Base-by-base conservation (phyloP, 2,113 vertebrate species). In the Oxyruncus cristatus region DNA sequence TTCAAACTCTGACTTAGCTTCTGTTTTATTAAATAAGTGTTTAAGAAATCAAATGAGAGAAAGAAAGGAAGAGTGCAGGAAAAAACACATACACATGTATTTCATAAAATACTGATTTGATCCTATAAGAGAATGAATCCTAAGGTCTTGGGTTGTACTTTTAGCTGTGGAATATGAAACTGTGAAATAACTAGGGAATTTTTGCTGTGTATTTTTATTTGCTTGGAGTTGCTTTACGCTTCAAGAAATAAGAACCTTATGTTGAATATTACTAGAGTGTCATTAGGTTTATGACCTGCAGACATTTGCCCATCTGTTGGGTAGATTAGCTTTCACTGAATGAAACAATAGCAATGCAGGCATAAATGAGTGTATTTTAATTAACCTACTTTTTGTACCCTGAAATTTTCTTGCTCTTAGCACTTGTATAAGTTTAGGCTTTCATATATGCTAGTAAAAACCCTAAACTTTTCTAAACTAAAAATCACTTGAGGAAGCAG, bases 271-370 rank as follows among this genome's bases (percentile, higher is more conserved):
- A 96, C 92, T 96, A 92, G 77, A 94, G 71, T 73, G 83, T 22
- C 66, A 89, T 97, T 97, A 96, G 88, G 82, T 97, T 98, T 98
- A 97, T 97, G 94, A 97, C 95, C 96, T 97, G 50, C 82, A 98
- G 97, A 97, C 66, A 95, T 97, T 93, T 91, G 15, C 30, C 92
- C 97, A 97, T 97, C 96, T 97, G 96, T 94, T 97, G 91, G 89
- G 67, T 94, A 86, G 92, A 97, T 96, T 86, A 97, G 85, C 24
- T 95, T 97, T 97, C 89, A 89, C 68, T 93, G 89, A 65, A 92
- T 70, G 88, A 97, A 89, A 85, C 20, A 95, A 90, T 80, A 90
- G 33, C 67, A 94, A 76, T 56, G 55, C 20, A 87, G 66, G 47
- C 73, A 86, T 88, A 95, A 97, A 96, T 93, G 50, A 97, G 26